Evolutionary conservation across 2,113 vertebrate genomes (phyloP).

Genomic region (Thamnophis sirtalis): DNA sequence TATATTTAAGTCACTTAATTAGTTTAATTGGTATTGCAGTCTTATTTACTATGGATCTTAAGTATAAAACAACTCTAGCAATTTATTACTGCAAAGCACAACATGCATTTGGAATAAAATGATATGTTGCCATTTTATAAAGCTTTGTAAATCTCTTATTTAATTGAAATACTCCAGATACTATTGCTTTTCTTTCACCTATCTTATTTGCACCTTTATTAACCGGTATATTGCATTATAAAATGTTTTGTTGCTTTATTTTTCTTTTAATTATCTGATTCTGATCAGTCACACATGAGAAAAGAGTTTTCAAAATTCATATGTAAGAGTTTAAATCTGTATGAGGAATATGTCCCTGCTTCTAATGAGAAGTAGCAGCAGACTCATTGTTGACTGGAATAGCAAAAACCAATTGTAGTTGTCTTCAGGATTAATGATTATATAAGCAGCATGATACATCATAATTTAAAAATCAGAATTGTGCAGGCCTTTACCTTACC

Average conservation of each 20-base stretch:
- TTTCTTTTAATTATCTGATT: background rate
- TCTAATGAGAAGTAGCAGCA: background rate
- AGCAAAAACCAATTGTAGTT: background rate
- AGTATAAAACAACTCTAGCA: background rate
- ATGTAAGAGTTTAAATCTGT: background rate
- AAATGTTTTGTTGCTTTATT: background rate
- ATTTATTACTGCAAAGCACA: background rate
- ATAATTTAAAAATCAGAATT: background rate
- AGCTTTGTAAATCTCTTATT: background rate
- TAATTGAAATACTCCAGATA: background rate
- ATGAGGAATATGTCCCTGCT: background rate
- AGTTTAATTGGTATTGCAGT: background rate
- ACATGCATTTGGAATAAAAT: background rate
- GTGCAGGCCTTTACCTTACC: background rate
- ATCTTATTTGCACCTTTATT: background rate
- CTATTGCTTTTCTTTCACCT: background rate
- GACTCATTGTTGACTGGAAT: background rate
- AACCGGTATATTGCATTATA: background rate
- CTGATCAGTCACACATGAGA: background rate
- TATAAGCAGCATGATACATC: background rate
- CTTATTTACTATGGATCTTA: background rate
- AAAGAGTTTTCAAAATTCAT: background rate
- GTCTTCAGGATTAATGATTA: background rate
- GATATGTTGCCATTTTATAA: background rate
- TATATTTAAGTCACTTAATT: background rate